Base-by-base conservation (phyloP, 2,888 invertebrate genomes). In the Lordiphosa fenestrarum region DNA sequence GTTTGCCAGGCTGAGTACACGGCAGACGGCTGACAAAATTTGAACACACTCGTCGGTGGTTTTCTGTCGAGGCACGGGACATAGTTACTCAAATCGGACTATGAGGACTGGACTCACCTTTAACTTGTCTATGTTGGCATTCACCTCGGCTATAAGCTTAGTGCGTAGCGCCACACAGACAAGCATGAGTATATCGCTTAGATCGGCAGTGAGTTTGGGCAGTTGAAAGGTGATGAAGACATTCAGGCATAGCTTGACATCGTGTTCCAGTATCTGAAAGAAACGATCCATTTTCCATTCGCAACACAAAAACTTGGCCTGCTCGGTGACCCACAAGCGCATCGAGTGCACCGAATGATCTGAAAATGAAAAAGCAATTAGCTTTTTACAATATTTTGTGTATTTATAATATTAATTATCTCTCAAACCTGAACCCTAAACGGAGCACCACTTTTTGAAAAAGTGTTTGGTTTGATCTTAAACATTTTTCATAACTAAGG, bases 341-440 rank as follows among this genome's bases (percentile, higher is more conserved):
- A 93, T 94, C 0, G 94, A 94, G 86, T 96, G 95, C 38, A 95
- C 92, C 0, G 95, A 94, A 84, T 95, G 95, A 90, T 95, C 95
- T 94, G n/a, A n/a, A 48, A 19, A 10, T 9, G 4, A 3, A 10
- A 30, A 30, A 30, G 1, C 10, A 9, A 30, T 25, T 6, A 15
- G 19, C 0, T 19, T 19, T 19, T 19, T 19, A 19, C 19, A 19
- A 19, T 19, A 15, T 15, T 15, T 15, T 15, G 15, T 15, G 15
- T 15, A 15, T 2, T 2, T 15, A 15, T 1, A 15, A 1, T 1
- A 15, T 15, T 15, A 1, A 15, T 15, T 15, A 1, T 2, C 15
- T 15, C 15, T 15, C 15, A 15, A 15, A 15, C 15, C 15, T 15
- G 1, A 15, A 15, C 15, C 15, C 15, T 15, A 15, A 15, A 15